Evolutionary conservation across 2,888 invertebrate species (phyloP), one percentile per base, ranked within the genome.

Genomic region (Pheosia tremula): DNA sequence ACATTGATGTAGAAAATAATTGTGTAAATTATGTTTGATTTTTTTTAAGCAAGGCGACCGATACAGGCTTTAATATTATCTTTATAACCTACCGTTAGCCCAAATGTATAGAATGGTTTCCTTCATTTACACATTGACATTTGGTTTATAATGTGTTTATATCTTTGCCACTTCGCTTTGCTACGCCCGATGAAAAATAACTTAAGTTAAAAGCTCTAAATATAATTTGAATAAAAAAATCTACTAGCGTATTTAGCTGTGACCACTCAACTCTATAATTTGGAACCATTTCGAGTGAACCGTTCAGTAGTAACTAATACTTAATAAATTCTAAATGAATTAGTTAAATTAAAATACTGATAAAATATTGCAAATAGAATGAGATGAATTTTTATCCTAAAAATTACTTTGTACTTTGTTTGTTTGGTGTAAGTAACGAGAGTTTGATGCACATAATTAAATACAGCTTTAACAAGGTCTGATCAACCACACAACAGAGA

Each of bases 311-410:
- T 69, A 66, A 72, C 75, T 52, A 76, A 78, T 78, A 24, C 78
- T 77, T 81, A 82, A 86, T 88, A 87, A 86, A 85, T 87, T 79
- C 72, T 64, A 79, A 81, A 81, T 81, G 84, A 87, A 88, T 86
- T 86, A 87, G 82, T 77, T 73, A 70, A 72, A 68, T 68, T 75
- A 80, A 74, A 78, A 80, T 75, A 68, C 75, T 71, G 62, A 72
- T 76, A 76, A 80, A 77, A 69, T 84, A 84, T 87, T 90, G 89
- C 89, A 86, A 91, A 91, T 73, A 87, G 90, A 90, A 90, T 86
- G 83, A 82, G 83, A 82, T 88, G 89, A 90, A 24, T 87, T 89
- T 82, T 86, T 83, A 78, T 74, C 72, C 85, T 86, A 90, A 88
- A 90, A 91, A 90, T 87, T 78, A 85, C 83, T 85, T 84, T 86